Evolutionary conservation across 1,140 invertebrate genomes (phyloP), one percentile per base, ranked within the genome.

Genomic region (Apis dorsata): DNA sequence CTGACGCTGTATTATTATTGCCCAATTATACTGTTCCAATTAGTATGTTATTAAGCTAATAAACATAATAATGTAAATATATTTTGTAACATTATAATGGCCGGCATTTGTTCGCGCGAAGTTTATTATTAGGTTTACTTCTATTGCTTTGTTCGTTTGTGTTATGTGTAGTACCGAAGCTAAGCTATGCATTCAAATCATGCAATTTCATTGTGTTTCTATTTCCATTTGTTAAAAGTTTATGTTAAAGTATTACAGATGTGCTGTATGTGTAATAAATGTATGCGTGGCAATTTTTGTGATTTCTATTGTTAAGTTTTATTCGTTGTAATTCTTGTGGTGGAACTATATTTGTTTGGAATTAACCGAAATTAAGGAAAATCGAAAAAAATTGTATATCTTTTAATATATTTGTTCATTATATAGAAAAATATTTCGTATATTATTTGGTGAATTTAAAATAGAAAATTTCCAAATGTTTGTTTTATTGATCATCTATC

Each of bases 41-140:
- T 68, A 81, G 62, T 28, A 28, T 57, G 72, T 75, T 76, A 75
- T 68, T 55, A 59, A 81, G 17, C 57, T 49, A 62, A 44, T 44
- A 44, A 0, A 44, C 34, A 12, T 15, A 13, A 12, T 15, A 13
- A n/a, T 53, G 19, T 21, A n/a, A n/a, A 28, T 73, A 24, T 60
- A 21, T 11, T 2, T 15, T 11, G 15, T 28, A 11, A 13, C 28
- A 13, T 57, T 3, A n/a, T 13, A 17, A n/a, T 44, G 53, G 12
- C 28, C 2, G 24, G 7, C 57, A 44, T 21, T 34, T 49, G 49
- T 51, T 70, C 21, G 24, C 3, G 44, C 17, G 17, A n/a, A 2
- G 3, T 49, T 15, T 5, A 68, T 69, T 51, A 4, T 49, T 9
- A 24, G 15, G 1, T 17, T 53, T 10, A 2, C 8, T 0, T 17